Conservation (phyloP, 2,797 vertebrate genomes). For the Todus mexicanus region DNA sequence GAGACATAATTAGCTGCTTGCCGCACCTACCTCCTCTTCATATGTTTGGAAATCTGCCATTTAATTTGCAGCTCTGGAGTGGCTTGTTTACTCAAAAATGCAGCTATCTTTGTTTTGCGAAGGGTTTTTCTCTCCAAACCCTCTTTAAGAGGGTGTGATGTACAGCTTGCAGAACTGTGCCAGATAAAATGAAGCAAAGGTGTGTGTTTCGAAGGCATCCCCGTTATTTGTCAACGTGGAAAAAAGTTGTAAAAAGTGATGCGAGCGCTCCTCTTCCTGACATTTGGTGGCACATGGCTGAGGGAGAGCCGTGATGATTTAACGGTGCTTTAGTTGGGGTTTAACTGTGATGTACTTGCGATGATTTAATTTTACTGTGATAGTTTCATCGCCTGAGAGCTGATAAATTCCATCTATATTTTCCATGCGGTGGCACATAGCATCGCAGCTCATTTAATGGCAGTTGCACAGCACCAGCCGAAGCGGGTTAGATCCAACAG, state of each 20-base stretch:
- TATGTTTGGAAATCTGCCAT: slow-evolving; percentile 5
- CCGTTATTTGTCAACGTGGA: not conserved
- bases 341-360: not conserved
- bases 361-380: not conserved
- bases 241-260: not conserved
- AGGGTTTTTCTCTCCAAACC: not conserved
- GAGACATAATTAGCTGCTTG: not conserved
- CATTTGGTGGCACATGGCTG: not conserved
- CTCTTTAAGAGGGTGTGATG: not conserved
- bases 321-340: not conserved
- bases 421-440: not conserved
- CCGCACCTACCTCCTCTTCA: not conserved
- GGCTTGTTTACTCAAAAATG: slow-evolving; percentile 9
- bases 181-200: not conserved
- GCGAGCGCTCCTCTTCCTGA: not conserved
- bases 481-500: not conserved
- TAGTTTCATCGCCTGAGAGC: not conserved
- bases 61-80: not conserved
- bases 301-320: not conserved
- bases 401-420: not conserved
- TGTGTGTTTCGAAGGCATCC: not conserved
- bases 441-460: not conserved
- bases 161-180: not conserved
- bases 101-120: not conserved
- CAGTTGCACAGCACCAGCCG: not conserved